phyloP scores from a whole-genome alignment of 2,797 vertebrate species.

The Onychomys torridus region DNA sequence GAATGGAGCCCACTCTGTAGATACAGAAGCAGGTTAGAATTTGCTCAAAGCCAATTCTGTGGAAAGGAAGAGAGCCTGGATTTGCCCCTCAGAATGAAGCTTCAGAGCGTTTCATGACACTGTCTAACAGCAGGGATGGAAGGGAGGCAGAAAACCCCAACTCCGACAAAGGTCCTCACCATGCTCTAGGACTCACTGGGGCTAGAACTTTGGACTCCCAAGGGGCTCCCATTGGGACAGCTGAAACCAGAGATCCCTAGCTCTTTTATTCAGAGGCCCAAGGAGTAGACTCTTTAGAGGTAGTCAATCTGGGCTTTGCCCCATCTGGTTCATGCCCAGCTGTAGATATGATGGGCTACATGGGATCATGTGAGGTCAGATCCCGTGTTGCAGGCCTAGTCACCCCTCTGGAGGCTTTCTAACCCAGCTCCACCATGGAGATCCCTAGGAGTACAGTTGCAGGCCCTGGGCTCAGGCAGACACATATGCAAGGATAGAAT shows the following conservation, averaged over 20 bases:
- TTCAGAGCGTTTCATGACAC: not conserved
- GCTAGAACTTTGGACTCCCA: not conserved
- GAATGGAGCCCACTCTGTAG: not conserved
- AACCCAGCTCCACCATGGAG: not conserved
- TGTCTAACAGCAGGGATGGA: not conserved
- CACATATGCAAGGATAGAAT: not conserved
- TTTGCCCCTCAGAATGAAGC: not conserved
- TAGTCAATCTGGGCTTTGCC: not conserved
- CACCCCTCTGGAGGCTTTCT: not conserved
- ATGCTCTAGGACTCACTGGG: not conserved
- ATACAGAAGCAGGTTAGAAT: not conserved
- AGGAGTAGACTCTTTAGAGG: not conserved
- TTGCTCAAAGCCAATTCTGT: not conserved
- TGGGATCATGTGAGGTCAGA: not conserved
- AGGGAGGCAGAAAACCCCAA: not conserved
- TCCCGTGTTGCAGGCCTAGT: too few relatives aligned
- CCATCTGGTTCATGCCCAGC: not conserved
- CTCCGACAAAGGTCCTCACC: accelerated
- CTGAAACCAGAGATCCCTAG: too few relatives aligned
- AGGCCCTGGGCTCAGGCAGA: not conserved
- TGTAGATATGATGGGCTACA: accelerated
- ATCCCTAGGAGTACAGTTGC: not conserved
- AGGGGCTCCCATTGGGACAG: not conserved
- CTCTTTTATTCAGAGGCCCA: not conserved
- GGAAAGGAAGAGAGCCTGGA: not conserved